Evolutionary conservation across 2,797 vertebrate species (phyloP), one percentile per base, ranked within the genome.

Genomic region (Sebastes steindachneri): DNA sequence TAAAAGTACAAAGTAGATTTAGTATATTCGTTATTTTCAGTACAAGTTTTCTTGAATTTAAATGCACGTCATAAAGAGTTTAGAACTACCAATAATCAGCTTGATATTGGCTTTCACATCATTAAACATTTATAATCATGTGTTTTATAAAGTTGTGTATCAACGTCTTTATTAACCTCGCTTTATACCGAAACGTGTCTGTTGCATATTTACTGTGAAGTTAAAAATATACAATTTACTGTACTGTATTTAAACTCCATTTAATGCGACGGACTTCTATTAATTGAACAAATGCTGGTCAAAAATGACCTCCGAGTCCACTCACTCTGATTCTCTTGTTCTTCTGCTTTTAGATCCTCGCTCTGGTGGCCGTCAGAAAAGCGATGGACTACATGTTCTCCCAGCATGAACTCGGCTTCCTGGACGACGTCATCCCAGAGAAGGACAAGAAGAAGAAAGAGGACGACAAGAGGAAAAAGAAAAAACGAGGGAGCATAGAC

Each of bases 391-490:
- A 97, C 95, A 79, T 99, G 93, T 99, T 98, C 95, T 98, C 98
- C 57, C 98, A 99, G 92, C 97, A 98, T 0, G 97, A 99, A 87
- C 96, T 99, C 77, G 94, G 98, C 91, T 99, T 98, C 92, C 96
- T 99, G 21, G 98, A 99, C 0, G 98, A 99, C 21, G 96, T 99
- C 79, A 99, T 99, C 94, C 98, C 98, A 48, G 98, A 99, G 94
- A 99, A 99, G 88, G 98, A 99, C 91, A 99, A 99, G 96, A 99
- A 99, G 86, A 99, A 99, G 95, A 99, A 98, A 71, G 98, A 99
- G 86, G 98, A 99, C 0, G 98, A 99, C 84, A 99, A 98, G 95
- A 97, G 97, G 89, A 99, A 97, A 87, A 99, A 99, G 67, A 97
- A 97, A 80, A 97, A 98, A 73, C 94, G 94, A 66, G 95, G 95